phyloP scores from a whole-genome alignment of 1,140 invertebrate species.

The Agrilus planipennis region DNA sequence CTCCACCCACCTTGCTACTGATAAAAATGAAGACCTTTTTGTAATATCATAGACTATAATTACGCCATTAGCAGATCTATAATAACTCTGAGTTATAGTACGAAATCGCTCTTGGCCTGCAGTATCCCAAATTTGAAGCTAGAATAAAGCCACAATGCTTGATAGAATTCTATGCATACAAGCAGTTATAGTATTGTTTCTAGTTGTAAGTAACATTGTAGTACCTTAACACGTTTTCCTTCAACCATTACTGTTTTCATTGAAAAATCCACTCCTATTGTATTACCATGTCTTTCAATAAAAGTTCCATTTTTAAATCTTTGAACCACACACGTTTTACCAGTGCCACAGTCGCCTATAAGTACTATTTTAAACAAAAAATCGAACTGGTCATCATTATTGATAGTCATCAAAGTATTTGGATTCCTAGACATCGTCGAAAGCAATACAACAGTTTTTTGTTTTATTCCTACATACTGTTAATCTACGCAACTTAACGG shows the following conservation, averaged over 20 bases:
- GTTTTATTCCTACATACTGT: too few species aligned
- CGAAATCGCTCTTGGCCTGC: conserved; percentile 87
- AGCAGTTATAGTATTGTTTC: background rate
- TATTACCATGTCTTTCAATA: conserved; percentile 84
- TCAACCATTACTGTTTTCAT: conserved; percentile 92
- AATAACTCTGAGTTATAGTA: conserved; percentile 90
- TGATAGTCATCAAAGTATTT: conserved; percentile 32
- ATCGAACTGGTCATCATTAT: conserved; percentile 58
- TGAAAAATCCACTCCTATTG: conserved; percentile 93
- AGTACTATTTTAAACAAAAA: conserved; percentile 75
- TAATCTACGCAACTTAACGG: too few species aligned
- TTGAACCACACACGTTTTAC: conserved; percentile 81
- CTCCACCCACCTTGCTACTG: conserved; percentile 84
- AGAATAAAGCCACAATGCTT: conserved; percentile 1
- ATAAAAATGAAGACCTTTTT: conserved; percentile 79
- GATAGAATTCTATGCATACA: background rate
- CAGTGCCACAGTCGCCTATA: conserved; percentile 73
- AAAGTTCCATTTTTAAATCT: conserved; percentile 88
- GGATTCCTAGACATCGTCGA: conserved; percentile 24
- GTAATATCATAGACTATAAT: conserved; percentile 94
- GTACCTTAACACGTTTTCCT: conserved; percentile 85
- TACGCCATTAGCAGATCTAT: conserved; percentile 83
- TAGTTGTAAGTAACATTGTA: background rate
- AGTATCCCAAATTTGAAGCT: conserved; percentile 89
- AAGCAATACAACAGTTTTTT: too few species aligned